These are phyloP conservation scores for Orthonevra nobilis DNA, from an alignment of 2,888 invertebrate species.

Conservation along the genomic window DNA sequence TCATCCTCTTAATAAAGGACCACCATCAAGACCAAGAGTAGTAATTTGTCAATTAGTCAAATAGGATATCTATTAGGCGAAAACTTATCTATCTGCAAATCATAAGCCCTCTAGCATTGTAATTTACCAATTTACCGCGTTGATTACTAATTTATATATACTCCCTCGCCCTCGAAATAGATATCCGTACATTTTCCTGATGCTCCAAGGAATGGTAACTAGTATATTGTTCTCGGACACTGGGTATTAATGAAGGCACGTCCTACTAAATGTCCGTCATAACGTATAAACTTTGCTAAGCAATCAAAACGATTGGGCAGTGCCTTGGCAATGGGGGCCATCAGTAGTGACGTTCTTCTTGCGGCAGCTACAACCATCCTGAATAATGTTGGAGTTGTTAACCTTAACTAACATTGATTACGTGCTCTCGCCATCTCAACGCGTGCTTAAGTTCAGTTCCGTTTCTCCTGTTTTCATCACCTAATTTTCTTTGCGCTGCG, in stretches of 20 bases:
- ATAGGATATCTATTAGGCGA: slow-evolving; percentile 47
- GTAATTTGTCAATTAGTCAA: slow-evolving; percentile 61
- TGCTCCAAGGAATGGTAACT: slow-evolving; percentile 47
- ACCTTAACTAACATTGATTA: slow-evolving; percentile 70
- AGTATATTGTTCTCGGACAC: slow-evolving; percentile 64
- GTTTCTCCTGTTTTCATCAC: slow-evolving; percentile 45
- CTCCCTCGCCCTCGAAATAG: too few relatives aligned
- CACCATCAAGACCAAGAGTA: neutral
- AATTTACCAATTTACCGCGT: slow-evolving; percentile 66
- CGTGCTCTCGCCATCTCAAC: slow-evolving; percentile 60
- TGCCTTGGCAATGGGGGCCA: neutral
- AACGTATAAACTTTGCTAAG: slow-evolving; percentile 65
- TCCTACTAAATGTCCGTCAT: slow-evolving; percentile 65
- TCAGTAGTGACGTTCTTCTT: neutral
- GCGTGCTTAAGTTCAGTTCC: slow-evolving; percentile 60
- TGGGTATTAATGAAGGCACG: slow-evolving; percentile 69
- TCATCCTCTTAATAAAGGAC: too few relatives aligned
- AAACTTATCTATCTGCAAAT: slow-evolving; percentile 21
- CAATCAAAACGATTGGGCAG: slow-evolving; percentile 65
- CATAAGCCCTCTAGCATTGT: slow-evolving; percentile 22
- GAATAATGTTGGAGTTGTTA: slow-evolving; percentile 67
- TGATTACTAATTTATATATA: slow-evolving; percentile 67
- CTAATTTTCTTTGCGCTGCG: slow-evolving; percentile 54
- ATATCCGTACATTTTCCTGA: slow-evolving; percentile 7
- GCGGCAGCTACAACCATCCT: slow-evolving; percentile 38